Conservation (phyloP, 2,888 invertebrate genomes). For the Zaprionus bogoriensis region DNA sequence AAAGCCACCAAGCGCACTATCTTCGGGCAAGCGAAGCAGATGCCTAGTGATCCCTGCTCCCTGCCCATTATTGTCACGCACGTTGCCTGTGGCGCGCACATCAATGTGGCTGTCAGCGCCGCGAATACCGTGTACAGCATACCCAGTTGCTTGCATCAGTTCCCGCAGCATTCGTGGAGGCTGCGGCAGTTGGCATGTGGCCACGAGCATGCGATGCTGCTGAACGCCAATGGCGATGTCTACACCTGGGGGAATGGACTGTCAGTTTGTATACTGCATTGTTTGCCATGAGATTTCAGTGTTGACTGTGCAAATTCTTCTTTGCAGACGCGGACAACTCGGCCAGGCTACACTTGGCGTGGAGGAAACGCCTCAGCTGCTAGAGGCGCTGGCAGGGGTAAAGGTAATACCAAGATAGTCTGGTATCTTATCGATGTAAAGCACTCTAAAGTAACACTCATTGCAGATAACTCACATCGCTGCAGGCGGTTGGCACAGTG, state of each 20-base stretch:
- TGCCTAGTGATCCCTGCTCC: not conserved
- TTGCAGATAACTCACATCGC: constrained; percentile 86
- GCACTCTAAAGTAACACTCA: constrained; percentile 6
- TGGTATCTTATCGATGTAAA: constrained; percentile 5
- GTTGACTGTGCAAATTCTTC: not conserved
- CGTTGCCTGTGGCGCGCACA: constrained; percentile 83
- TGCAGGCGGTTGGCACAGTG: constrained; percentile 94
- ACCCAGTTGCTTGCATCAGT: constrained; percentile 85
- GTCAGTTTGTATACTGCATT: constrained; percentile 84
- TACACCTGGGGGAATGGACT: constrained; percentile 93
- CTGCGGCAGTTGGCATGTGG: constrained; percentile 89
- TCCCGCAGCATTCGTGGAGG: constrained; percentile 84
- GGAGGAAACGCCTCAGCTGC: constrained; percentile 85
- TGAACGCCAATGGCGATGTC: constrained; percentile 88
- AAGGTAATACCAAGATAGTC: constrained; percentile 81
- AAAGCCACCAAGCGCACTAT: constrained; percentile 63
- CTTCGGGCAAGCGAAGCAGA: constrained; percentile 62
- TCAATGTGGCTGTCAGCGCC: constrained; percentile 83
- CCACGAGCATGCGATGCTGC: constrained; percentile 90
- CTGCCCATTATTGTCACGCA: constrained; percentile 79
- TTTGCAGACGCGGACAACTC: constrained; percentile 91
- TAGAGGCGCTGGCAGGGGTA: constrained; percentile 90
- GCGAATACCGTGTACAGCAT: constrained; percentile 86
- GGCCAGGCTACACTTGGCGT: constrained; percentile 88
- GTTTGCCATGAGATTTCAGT: not conserved